phyloP scores from a whole-genome alignment of 2,113 vertebrate species.

The Rhizomys pruinosus region DNA sequence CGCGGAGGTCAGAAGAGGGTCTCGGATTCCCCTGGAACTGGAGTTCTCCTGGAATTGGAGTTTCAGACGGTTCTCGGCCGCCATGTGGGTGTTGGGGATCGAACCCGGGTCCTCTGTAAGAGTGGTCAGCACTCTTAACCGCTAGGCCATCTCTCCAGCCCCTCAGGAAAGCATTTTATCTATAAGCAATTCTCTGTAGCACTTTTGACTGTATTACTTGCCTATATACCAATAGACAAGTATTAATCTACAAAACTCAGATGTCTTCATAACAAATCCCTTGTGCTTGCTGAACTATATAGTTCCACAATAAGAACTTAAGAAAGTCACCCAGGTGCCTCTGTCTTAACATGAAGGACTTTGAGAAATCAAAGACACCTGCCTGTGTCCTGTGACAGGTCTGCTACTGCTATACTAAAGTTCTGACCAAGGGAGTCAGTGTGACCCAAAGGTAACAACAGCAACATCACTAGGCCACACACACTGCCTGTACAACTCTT shows the following conservation, averaged over 20 bases:
- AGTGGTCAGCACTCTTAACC: no score
- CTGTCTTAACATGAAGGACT: neutral
- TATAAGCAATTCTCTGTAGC: conserved; percentile 7
- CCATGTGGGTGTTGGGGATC: no score
- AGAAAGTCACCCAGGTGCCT: neutral
- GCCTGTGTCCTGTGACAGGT: neutral
- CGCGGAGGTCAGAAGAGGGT: no score
- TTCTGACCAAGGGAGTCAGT: neutral
- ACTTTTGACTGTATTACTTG: neutral
- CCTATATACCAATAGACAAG: neutral
- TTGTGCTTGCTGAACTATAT: neutral
- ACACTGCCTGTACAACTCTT: neutral
- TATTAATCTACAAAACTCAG: conserved; percentile 21
- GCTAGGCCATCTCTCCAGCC: no score
- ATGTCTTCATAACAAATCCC: conserved; percentile 5
- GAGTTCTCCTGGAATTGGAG: no score
- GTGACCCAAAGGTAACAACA: neutral
- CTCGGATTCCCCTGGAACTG: no score
- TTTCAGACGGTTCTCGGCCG: no score
- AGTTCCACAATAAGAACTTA: neutral
- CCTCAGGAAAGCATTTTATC: no score
- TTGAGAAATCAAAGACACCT: neutral
- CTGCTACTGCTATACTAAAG: neutral
- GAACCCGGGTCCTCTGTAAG: no score
- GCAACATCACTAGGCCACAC: neutral